A percentile compares a stretch with the other conserved stretches of the same genome.
These are phyloP conservation scores for Sesamia nonagrioides DNA, from an alignment of 1,140 invertebrate genomes.

Conservation along the genomic window DNA sequence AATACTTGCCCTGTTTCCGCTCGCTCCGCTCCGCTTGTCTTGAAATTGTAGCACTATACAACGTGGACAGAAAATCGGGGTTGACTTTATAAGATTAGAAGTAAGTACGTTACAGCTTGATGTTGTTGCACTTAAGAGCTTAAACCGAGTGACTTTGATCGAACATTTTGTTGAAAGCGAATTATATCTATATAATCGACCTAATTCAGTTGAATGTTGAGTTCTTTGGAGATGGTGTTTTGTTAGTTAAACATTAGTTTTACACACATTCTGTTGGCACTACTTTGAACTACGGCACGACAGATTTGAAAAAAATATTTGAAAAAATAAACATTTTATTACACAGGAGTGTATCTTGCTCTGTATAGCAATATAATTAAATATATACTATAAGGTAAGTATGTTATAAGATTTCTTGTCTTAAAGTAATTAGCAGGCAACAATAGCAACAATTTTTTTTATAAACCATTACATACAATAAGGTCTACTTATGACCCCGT, in stretches of 20 bases:
- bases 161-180: not conserved
- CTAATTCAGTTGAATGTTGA: conserved; percentile 1
- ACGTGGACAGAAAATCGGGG: not conserved
- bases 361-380: no score
- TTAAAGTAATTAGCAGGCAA: no score
- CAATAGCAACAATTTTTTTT: no score
- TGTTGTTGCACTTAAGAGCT: not conserved
- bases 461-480: no score
- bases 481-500: no score
- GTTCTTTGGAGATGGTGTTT: not conserved
- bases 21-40: not conserved
- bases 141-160: conserved; percentile 21
- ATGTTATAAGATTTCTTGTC: no score
- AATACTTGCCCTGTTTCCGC: not conserved
- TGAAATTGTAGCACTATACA: not conserved
- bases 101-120: not conserved
- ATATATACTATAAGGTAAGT: no score
- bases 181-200: not conserved
- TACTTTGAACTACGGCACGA: no score
- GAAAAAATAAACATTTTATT: no score
- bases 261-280: not conserved
- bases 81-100: not conserved
- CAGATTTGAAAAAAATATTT: no score
- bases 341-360: no score
- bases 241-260: not conserved